Evolutionary conservation across 2,797 vertebrate species (phyloP).

Genomic region (Capromys pilorides): DNA sequence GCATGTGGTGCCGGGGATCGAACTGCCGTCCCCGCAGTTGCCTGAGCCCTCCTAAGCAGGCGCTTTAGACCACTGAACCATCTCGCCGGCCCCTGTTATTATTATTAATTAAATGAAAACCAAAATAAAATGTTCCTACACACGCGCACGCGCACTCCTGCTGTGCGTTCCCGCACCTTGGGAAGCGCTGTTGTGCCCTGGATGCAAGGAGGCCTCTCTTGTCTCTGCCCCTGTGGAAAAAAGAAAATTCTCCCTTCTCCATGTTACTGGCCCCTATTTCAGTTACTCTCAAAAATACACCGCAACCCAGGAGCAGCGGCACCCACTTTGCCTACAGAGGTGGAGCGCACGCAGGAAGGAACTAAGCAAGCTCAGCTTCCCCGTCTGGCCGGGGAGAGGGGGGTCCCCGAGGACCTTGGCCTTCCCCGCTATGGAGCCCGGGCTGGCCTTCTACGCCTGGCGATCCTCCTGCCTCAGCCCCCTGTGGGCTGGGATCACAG

Average conservation of each 20-base stretch:
- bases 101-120: not conserved
- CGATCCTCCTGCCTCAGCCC: too few species aligned
- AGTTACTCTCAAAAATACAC: not conserved
- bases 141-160: rapidly evolving
- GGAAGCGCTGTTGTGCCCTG: rapidly evolving
- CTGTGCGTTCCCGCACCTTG: rapidly evolving
- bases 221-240: not conserved
- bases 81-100: too few species aligned
- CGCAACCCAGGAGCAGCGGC: not conserved
- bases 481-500: too few species aligned
- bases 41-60: too few species aligned
- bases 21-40: too few species aligned
- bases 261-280: not conserved
- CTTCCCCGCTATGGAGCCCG: too few species aligned
- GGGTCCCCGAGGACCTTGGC: not conserved
- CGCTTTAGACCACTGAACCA: too few species aligned
- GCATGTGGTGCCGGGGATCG: too few species aligned
- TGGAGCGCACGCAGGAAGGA: not conserved
- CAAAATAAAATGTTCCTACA: not conserved
- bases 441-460: too few species aligned
- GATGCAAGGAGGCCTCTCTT: not conserved
- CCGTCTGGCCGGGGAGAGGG: not conserved
- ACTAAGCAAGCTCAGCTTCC: not conserved
- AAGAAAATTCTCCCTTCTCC: not conserved
- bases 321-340: not conserved